Percentiles rank a stretch among this genome's conserved stretches.
These are phyloP conservation scores for Thripadectes ignobilis DNA, from an alignment of 2,797 vertebrate species.

Conservation along the genomic window DNA sequence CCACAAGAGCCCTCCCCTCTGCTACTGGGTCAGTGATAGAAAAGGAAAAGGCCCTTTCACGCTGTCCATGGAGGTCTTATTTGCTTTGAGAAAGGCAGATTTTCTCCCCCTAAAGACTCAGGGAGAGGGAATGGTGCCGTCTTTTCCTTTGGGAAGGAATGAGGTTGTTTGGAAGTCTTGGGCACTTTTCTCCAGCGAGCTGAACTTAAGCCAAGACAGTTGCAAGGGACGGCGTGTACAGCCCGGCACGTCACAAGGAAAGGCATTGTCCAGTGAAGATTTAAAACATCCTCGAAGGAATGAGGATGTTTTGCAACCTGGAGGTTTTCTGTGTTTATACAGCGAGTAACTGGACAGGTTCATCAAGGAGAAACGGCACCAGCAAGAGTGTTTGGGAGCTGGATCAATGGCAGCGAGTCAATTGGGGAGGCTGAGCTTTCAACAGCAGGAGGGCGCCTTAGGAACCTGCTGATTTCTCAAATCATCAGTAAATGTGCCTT, in stretches of 20 bases:
- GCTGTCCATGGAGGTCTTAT: slow-evolving; percentile 8
- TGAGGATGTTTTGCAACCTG: slow-evolving; percentile 10
- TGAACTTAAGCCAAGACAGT: not conserved
- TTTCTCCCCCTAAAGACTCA: not conserved
- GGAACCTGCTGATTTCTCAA: slow-evolving; percentile 6
- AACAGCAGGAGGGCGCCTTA: slow-evolving; percentile 34
- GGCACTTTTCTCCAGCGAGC: not conserved
- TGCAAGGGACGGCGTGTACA: not conserved
- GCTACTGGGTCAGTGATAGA: slow-evolving; percentile 20
- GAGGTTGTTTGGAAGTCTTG: slow-evolving; percentile 9
- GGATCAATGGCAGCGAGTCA: not conserved
- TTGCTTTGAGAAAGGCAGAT: slow-evolving; percentile 6
- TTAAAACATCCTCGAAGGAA: slow-evolving; percentile 16
- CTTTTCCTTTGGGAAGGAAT: not conserved
- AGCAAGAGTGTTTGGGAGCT: slow-evolving; percentile 13
- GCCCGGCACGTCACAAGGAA: not conserved
- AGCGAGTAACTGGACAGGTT: not conserved
- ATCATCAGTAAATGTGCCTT: not conserved
- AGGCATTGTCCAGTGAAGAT: not conserved
- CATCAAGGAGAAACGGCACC: slow-evolving; percentile 7
- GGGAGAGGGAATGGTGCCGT: not conserved
- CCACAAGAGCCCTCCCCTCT: slow-evolving; percentile 59
- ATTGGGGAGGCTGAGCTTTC: not conserved
- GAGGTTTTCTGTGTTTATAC: not conserved
- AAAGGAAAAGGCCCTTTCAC: slow-evolving; percentile 4